Evolutionary conservation across 1,140 invertebrate species (phyloP).

Genomic region (Drosophila truncata): DNA sequence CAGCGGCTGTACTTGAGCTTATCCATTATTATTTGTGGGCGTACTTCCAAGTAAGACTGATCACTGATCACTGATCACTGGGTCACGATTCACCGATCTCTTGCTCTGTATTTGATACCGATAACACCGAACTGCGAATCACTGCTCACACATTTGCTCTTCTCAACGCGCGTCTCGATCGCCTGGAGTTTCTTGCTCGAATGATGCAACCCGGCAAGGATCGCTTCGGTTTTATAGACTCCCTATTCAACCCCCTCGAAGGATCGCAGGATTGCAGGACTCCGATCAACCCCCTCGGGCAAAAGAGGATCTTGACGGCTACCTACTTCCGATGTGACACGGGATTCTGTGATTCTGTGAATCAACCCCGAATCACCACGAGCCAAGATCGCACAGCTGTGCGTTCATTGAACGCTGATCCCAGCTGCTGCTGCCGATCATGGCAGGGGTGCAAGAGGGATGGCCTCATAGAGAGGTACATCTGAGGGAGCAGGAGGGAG

Average conservation of each 20-base stretch:
- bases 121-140: conserved; percentile 33
- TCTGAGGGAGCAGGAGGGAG: conserved; percentile 8
- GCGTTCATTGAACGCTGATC: conserved; percentile 63
- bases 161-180: conserved; percentile 60
- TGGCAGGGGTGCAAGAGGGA: conserved; percentile 13
- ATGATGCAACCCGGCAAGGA: conserved; percentile 82
- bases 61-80: conserved; percentile 22
- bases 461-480: too few relatives aligned
- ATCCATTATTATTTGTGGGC: conserved; percentile 64
- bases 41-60: conserved; percentile 6
- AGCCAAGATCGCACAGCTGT: conserved; percentile 68
- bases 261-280: conserved; percentile 9
- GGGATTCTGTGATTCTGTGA: conserved; percentile 64
- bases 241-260: conserved; percentile 51
- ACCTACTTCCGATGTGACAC: conserved; percentile 75
- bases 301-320: conserved; percentile 57
- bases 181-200: conserved; percentile 70
- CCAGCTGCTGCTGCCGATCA: conserved; percentile 58
- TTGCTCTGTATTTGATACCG: conserved; percentile 16
- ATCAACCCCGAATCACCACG: conserved; percentile 70
- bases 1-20: conserved; percentile 89
- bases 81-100: conserved; percentile 16
- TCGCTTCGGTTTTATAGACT: conserved; percentile 79
- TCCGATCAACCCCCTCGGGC: conserved; percentile 53
- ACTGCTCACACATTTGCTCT: conserved; percentile 43